Evolutionary conservation across 2,888 invertebrate species (phyloP).

Genomic region (Morinoia aosen): DNA sequence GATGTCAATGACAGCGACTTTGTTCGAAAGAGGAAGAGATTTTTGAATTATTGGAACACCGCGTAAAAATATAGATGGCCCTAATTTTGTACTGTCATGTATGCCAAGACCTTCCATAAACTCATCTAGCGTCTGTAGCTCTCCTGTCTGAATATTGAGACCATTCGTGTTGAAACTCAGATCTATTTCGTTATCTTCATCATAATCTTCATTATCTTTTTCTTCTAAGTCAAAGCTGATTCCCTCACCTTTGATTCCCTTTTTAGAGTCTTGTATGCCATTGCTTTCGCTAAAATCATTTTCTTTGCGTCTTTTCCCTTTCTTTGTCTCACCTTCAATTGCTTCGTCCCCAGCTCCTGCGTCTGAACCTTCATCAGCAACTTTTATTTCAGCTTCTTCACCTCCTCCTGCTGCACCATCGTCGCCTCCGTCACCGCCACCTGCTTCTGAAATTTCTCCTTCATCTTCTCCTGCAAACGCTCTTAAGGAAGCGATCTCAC

Average conservation of each 20-base stretch:
- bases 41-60: slow-evolving; percentile 46
- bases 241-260: neutral
- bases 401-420: neutral
- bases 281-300: neutral
- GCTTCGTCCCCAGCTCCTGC: neutral
- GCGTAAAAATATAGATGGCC: neutral
- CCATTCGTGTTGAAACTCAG: neutral
- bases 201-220: neutral
- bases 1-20: slow-evolving; percentile 39
- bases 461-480: neutral
- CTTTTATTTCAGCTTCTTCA: neutral
- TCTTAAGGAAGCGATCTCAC: neutral
- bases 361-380: neutral
- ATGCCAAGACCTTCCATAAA: slow-evolving; percentile 41
- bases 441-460: slow-evolving; percentile 9
- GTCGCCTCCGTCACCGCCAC: neutral
- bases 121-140: neutral
- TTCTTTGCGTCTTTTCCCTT: neutral
- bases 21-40: slow-evolving; percentile 50
- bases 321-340: slow-evolving; percentile 26
- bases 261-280: neutral
- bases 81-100: neutral
- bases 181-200: slow-evolving; percentile 13
- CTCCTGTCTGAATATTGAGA: neutral
- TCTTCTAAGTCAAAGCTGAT: neutral